These are phyloP conservation scores for Oreochromis niloticus DNA, from an alignment of 2,113 vertebrate species.

Conservation along the genomic window DNA sequence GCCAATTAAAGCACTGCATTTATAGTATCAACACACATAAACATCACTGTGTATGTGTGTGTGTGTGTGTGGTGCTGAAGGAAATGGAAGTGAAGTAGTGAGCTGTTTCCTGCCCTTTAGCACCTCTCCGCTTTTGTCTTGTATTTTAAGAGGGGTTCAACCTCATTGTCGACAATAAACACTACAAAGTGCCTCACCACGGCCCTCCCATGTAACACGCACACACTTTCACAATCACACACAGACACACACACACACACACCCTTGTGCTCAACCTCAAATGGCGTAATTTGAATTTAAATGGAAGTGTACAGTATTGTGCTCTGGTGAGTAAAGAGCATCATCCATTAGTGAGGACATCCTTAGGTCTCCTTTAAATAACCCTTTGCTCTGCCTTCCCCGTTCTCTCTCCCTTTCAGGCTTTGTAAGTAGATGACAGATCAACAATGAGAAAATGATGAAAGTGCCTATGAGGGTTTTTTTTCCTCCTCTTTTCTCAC, in stretches of 20 bases:
- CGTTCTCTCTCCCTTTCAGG: background rate
- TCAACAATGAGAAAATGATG: slow-evolving; percentile 46
- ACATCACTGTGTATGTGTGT: background rate
- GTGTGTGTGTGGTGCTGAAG: background rate
- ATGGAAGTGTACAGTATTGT: slow-evolving; percentile 59
- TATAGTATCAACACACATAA: slow-evolving; percentile 13
- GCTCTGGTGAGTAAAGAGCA: slow-evolving; percentile 46
- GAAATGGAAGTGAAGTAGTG: slow-evolving; percentile 31
- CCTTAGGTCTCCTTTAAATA: slow-evolving; percentile 53
- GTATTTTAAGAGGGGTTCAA: slow-evolving; percentile 50
- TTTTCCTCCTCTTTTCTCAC: background rate
- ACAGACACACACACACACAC: slow-evolving; percentile 11
- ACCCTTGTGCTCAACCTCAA: background rate
- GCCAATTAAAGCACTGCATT: slow-evolving; percentile 27
- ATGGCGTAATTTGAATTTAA: slow-evolving; percentile 57
- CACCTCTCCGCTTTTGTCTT: slow-evolving; percentile 60
- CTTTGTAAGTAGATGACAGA: slow-evolving; percentile 43
- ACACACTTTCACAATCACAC: background rate
- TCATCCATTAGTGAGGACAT: slow-evolving; percentile 56
- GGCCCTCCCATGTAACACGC: background rate
- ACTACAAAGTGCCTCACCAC: slow-evolving; percentile 17
- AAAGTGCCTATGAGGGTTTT: slow-evolving; percentile 13
- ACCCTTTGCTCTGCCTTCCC: slow-evolving; percentile 4
- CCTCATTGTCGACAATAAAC: slow-evolving; percentile 52
- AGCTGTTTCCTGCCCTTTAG: slow-evolving; percentile 40